A percentile compares a stretch with the other conserved stretches of the same genome.
These are phyloP conservation scores for Percopsis transmontana DNA, from an alignment of 2,113 vertebrate species.

Conservation along the genomic window DNA sequence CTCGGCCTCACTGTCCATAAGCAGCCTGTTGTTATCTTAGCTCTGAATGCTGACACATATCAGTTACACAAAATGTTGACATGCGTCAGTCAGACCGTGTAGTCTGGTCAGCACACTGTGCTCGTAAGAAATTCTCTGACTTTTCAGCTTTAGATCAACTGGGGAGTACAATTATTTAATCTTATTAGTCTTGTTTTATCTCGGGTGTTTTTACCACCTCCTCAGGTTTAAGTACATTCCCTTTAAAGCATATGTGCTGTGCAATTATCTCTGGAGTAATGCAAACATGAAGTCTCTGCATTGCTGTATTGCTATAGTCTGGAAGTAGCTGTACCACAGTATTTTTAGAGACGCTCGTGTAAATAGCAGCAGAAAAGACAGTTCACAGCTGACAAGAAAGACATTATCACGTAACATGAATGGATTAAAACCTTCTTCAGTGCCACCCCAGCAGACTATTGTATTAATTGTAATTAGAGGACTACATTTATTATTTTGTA, in stretches of 20 bases:
- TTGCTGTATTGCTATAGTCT: conserved; percentile 15
- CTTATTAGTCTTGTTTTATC: conserved; percentile 1
- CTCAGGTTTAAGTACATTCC: conserved; percentile 1
- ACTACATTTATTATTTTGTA: neutral
- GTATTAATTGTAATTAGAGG: neutral
- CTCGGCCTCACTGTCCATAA: conserved; percentile 32
- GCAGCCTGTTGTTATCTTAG: conserved; percentile 46
- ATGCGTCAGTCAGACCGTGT: conserved; percentile 8
- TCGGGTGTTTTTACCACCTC: neutral
- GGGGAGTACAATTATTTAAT: neutral
- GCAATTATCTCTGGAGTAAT: conserved; percentile 2
- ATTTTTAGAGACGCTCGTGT: conserved; percentile 33
- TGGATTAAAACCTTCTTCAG: conserved; percentile 1
- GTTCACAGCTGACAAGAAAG: neutral
- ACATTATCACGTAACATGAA: conserved; percentile 1
- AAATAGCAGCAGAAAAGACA: conserved; percentile 17
- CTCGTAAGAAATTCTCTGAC: conserved; percentile 2
- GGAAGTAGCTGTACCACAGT: conserved; percentile 8
- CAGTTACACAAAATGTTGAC: conserved; percentile 30
- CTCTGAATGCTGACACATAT: conserved; percentile 35
- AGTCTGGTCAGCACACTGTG: neutral
- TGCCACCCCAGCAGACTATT: neutral
- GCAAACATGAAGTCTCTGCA: neutral
- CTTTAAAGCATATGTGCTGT: neutral
- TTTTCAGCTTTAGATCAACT: neutral